A percentile compares a stretch with the other conserved stretches of the same genome.
Evolutionary conservation across 2,888 invertebrate genomes (phyloP).

Genomic region (Andrena flavipes): DNA sequence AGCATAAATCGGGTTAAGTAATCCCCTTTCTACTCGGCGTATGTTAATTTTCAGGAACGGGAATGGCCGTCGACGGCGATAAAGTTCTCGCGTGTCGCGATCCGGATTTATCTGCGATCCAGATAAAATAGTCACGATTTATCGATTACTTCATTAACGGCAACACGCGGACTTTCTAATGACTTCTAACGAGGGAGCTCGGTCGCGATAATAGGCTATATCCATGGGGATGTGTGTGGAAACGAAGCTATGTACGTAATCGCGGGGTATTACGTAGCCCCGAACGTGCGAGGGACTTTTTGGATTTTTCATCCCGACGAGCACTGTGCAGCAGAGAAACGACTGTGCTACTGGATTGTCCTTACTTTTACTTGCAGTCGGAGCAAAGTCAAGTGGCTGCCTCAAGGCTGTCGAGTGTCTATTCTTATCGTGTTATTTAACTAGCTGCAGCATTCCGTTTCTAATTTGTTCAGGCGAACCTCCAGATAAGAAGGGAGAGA

Average conservation of each 20-base stretch:
- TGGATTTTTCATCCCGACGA: neutral
- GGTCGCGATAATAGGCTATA: conserved; percentile 46
- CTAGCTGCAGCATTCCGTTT: neutral
- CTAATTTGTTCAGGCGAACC: neutral
- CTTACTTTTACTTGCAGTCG: neutral
- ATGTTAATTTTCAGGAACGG: conserved; percentile 54
- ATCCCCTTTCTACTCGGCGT: conserved; percentile 33
- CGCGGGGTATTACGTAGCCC: neutral
- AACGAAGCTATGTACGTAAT: neutral
- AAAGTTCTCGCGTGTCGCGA: conserved; percentile 47
- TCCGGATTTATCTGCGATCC: conserved; percentile 53
- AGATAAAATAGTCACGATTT: conserved; percentile 50
- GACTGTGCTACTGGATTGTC: neutral
- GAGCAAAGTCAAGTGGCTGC: neutral
- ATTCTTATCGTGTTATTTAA: neutral
- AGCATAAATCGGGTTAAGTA: conserved; percentile 47
- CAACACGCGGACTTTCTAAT: conserved; percentile 64
- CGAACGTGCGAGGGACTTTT: neutral
- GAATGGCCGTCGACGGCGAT: conserved; percentile 39
- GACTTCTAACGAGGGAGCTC: conserved; percentile 51
- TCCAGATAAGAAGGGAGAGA: neutral
- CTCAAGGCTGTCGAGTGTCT: neutral
- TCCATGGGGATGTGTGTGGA: conserved; percentile 24
- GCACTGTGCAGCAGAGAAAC: neutral
- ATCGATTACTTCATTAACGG: conserved; percentile 68